Conservation (phyloP, 2,113 vertebrate genomes). For the Plectropomus leopardus region DNA sequence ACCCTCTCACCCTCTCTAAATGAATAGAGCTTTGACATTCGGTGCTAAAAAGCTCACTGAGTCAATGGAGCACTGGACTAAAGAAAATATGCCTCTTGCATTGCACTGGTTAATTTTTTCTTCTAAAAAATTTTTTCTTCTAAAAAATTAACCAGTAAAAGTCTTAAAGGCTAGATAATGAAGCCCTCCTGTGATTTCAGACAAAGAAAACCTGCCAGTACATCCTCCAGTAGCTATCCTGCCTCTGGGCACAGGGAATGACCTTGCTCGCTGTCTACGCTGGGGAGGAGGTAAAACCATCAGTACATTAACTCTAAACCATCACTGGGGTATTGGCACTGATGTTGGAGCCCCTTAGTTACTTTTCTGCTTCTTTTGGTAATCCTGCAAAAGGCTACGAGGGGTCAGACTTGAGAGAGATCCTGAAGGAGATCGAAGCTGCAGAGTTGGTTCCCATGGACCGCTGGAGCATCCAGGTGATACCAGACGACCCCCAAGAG, state of each 20-base stretch:
- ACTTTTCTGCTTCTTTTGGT: neutral
- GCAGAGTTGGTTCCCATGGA: constrained; percentile 87
- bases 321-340: neutral
- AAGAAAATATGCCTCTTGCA: too few relatives aligned
- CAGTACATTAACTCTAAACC: neutral
- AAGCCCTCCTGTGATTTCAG: constrained; percentile 77
- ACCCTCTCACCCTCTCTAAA: too few relatives aligned
- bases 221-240: constrained; percentile 87
- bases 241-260: constrained; percentile 90
- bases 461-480: constrained; percentile 91
- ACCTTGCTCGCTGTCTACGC: constrained; percentile 91
- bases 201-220: constrained; percentile 86
- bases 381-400: constrained; percentile 88
- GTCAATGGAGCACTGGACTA: too few relatives aligned
- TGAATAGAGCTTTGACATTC: too few relatives aligned
- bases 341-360: neutral
- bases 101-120: too few relatives aligned
- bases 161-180: too few relatives aligned
- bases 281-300: constrained; percentile 91
- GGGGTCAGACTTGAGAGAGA: constrained; percentile 89
- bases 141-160: too few relatives aligned
- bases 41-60: too few relatives aligned
- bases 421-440: constrained; percentile 89
- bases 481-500: constrained; percentile 83
- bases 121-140: too few relatives aligned